Conservation (phyloP, 2,888 invertebrate species). For the Oxyscelio sp. region DNA sequence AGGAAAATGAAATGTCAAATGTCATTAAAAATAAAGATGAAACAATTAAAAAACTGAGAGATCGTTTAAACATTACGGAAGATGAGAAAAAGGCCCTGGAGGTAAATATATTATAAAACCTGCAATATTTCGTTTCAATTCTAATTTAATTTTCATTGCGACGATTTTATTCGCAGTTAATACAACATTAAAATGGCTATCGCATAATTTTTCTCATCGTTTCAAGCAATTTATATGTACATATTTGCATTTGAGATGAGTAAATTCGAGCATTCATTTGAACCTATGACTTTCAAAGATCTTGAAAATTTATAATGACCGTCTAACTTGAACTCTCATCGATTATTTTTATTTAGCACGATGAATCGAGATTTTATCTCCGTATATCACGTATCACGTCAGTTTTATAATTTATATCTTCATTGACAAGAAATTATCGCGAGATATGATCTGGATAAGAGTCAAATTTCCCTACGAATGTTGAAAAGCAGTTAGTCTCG, state of each 20-base stretch:
- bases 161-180: neutral
- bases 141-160: constrained; percentile 84
- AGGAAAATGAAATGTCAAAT: constrained; percentile 86
- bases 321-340: constrained; percentile 7
- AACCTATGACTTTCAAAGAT: constrained; percentile 15
- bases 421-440: constrained; percentile 42
- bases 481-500: too few relatives aligned
- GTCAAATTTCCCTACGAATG: too few relatives aligned
- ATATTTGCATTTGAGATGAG: constrained; percentile 12
- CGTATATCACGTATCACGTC: constrained; percentile 38
- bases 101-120: constrained; percentile 77
- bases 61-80: constrained; percentile 84
- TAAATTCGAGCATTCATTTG: constrained; percentile 8
- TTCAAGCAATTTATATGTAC: constrained; percentile 1
- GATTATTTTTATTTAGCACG: constrained; percentile 19
- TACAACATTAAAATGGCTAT: neutral
- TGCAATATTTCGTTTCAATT: too few relatives aligned
- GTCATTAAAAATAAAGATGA: constrained; percentile 84
- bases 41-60: constrained; percentile 85
- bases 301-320: constrained; percentile 25
- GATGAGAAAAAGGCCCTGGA: constrained; percentile 86
- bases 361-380: constrained; percentile 46
- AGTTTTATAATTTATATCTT: constrained; percentile 41
- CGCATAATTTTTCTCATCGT: constrained; percentile 12
- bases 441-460: too few relatives aligned